Base-by-base conservation (phyloP, 2,113 vertebrate species). In the Embiotoca jacksoni region DNA sequence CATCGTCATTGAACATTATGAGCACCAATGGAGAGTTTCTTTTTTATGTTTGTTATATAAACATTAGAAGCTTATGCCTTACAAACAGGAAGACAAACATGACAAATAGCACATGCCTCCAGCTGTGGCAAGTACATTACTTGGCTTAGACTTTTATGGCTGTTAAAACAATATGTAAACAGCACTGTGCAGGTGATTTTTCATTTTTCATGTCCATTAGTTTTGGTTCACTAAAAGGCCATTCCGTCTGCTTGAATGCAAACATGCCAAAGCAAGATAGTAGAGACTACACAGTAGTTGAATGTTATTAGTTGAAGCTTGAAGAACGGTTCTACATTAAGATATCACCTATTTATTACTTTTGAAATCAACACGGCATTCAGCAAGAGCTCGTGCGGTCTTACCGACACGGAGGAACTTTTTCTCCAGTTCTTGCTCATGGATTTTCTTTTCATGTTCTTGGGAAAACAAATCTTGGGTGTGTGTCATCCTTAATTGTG, bases 331-430 rank as follows among this genome's bases (percentile, higher is more conserved):
- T 60, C 31, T 49, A 54, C 35, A 50, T 80, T 64, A 70, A 81
- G 50, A 79, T n/a, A 50, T 66, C 39, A 55, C 58, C 74, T 39
- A 32, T 36, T 44, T 47, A 75, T 58, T 78, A 66, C 23, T 78
- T 63, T 59, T 46, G 7, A 76, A 89, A 82, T 72, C 85, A 81
- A 75, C 86, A 88, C 76, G 69, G 83, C 89, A 93, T 82, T 88
- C 84, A 80, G 64, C 78, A 87, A 82, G 44, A 80, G n/a, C 47
- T 79, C 67, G 33, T 44, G 72, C 76, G 78, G 65, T 86, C 92
- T 94, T 93, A 94, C 92, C 92, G 35, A 75, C 59, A 85, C 57
- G 62, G 65, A 36, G 67, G 78, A 67, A 57, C 39, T 33, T 72
- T 83, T 66, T 58, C 70, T 86, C 73, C 66, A 10, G 52, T 86